phyloP scores from a whole-genome alignment of 2,888 invertebrate genomes.

The Eretmocerus hayati region DNA sequence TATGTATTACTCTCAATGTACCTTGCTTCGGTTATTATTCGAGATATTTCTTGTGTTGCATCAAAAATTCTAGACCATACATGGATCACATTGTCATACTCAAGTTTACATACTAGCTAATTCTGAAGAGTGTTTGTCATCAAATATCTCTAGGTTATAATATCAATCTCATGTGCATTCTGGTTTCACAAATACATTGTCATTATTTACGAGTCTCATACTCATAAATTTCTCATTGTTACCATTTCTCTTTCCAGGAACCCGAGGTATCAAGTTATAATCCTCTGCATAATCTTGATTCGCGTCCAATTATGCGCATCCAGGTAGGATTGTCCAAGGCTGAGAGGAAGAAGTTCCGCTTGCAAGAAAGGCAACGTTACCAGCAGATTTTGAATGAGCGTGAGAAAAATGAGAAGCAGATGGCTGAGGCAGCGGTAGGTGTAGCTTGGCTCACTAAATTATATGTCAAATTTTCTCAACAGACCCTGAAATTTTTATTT shows the following conservation, averaged over 20 bases:
- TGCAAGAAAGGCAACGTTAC: conserved; percentile 20
- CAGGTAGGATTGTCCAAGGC: conserved; percentile 25
- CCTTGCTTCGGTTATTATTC: too few relatives aligned
- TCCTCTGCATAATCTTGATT: conserved; percentile 19
- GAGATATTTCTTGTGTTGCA: background rate
- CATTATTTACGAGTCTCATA: too few relatives aligned
- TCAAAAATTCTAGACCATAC: too few relatives aligned
- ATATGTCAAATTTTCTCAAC: too few relatives aligned
- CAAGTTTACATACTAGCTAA: too few relatives aligned
- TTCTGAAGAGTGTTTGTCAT: too few relatives aligned
- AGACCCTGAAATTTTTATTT: too few relatives aligned
- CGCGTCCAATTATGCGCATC: conserved; percentile 14
- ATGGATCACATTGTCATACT: too few relatives aligned
- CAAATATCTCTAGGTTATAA: too few relatives aligned
- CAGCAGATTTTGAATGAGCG: conserved; percentile 2
- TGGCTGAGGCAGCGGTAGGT: background rate
- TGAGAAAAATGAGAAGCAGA: background rate
- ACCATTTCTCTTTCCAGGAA: conserved; percentile 24
- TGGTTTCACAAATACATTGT: too few relatives aligned
- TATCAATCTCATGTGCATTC: too few relatives aligned
- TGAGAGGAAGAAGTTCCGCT: conserved; percentile 21
- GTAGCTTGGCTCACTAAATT: background rate
- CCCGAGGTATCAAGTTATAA: conserved; percentile 22
- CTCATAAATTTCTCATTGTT: too few relatives aligned
- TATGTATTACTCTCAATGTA: conserved; percentile 7